Evolutionary conservation across 2,888 invertebrate genomes (phyloP).

Genomic region (Pachycephus smyrnensis): DNA sequence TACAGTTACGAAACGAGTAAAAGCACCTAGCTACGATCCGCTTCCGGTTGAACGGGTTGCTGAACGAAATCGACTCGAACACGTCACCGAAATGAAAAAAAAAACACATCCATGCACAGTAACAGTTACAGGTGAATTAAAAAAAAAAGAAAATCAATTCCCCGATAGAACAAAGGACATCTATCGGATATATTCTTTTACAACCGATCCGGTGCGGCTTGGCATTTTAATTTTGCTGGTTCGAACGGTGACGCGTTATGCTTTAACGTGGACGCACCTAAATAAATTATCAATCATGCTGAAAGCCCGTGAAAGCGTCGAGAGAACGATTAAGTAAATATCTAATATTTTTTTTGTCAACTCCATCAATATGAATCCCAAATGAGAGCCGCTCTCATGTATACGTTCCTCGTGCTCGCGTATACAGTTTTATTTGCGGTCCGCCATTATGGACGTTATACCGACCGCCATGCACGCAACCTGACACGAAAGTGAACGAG

Average conservation of each 20-base stretch:
- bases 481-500: neutral
- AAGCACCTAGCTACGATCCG: neutral
- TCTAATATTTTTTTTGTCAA: conserved; percentile 32
- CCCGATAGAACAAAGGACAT: neutral
- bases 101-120: neutral
- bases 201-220: conserved; percentile 3
- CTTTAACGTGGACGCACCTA: conserved; percentile 51
- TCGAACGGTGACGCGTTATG: conserved; percentile 39
- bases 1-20: neutral
- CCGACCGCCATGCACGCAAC: neutral
- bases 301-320: conserved; percentile 45
- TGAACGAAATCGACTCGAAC: neutral
- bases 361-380: conserved; percentile 17
- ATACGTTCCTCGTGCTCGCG: neutral
- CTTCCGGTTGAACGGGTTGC: neutral
- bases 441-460: neutral
- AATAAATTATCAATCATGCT: conserved; percentile 58
- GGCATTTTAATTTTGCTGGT: conserved; percentile 45
- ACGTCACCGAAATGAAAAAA: neutral
- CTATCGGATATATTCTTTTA: neutral
- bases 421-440: neutral
- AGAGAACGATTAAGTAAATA: conserved; percentile 45
- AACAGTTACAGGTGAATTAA: neutral
- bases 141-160: neutral
- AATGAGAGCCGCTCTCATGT: neutral